Evolutionary conservation across 2,113 vertebrate species (phyloP).

Genomic region (Microtus ochrogaster): DNA sequence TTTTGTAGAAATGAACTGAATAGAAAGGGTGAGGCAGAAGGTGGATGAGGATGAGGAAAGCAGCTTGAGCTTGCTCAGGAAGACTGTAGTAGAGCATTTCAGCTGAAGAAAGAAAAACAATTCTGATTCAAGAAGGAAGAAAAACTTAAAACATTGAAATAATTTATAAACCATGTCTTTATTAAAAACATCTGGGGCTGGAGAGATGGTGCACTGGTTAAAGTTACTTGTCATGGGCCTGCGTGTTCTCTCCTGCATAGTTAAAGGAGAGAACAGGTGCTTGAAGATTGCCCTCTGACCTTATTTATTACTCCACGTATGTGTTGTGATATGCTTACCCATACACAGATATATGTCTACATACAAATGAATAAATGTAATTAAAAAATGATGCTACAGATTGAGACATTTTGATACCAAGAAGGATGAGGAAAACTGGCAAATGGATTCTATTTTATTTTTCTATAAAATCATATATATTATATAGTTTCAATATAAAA

Average conservation of each 20-base stretch:
- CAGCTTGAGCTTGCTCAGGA: not conserved
- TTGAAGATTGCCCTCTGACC: not conserved
- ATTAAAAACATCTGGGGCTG: slow-evolving; percentile 26
- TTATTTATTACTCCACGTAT: too few species aligned
- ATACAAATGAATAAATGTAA: not conserved
- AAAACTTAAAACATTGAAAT: slow-evolving; percentile 8
- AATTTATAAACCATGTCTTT: slow-evolving; percentile 32
- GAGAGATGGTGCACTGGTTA: not conserved
- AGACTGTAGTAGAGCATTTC: not conserved
- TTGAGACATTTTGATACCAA: slow-evolving; percentile 28
- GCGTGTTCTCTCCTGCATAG: too few species aligned
- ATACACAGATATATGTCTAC: not conserved
- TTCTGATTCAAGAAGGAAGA: slow-evolving; percentile 22
- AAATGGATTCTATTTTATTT: slow-evolving; percentile 27
- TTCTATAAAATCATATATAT: slow-evolving; percentile 33
- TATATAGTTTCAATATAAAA: not conserved
- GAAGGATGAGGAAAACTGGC: slow-evolving; percentile 2
- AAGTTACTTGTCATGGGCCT: not conserved
- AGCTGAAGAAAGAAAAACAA: not conserved
- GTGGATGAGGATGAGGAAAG: not conserved
- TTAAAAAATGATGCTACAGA: slow-evolving; percentile 25
- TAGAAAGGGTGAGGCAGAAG: slow-evolving; percentile 25
- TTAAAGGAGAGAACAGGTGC: not conserved
- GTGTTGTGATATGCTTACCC: not conserved
- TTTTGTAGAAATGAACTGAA: slow-evolving; percentile 26